Percentiles rank a stretch among this genome's conserved stretches.
Evolutionary conservation across 2,113 vertebrate species (phyloP).

Genomic region (Nannobrachium achirus): DNA sequence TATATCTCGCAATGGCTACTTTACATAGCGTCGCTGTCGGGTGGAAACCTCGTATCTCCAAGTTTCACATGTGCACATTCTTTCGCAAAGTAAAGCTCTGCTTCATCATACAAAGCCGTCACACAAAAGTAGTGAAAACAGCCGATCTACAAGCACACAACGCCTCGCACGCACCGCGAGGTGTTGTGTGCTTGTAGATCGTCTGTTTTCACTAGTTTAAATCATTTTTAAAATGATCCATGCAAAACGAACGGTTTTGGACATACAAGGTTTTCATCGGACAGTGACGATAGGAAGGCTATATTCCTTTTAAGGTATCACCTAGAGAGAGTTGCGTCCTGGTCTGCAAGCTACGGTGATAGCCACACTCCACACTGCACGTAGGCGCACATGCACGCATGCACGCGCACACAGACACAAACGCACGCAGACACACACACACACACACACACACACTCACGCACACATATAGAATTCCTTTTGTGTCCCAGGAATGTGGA

Average conservation of each 20-base stretch:
- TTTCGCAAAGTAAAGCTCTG: too few species aligned
- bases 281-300: conserved; percentile 22
- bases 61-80: too few species aligned
- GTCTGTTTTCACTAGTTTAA: too few species aligned
- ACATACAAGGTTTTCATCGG: too few species aligned
- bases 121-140: too few species aligned
- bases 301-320: conserved; percentile 25
- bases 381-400: background rate
- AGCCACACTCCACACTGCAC: conserved; percentile 3
- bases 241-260: too few species aligned
- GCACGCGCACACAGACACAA: conserved; percentile 16
- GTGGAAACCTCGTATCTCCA: too few species aligned
- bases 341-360: background rate
- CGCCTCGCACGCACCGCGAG: too few species aligned
- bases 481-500: conserved; percentile 48
- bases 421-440: conserved; percentile 14
- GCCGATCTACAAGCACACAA: too few species aligned
- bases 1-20: conserved; percentile 9
- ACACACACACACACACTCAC: background rate
- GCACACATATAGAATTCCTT: conserved; percentile 51
- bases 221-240: too few species aligned
- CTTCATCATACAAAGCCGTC: too few species aligned
- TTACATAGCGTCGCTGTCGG: conserved; percentile 50
- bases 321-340: conserved; percentile 13
- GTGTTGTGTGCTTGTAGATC: too few species aligned